These are phyloP conservation scores for Drosophila emarginata DNA, from an alignment of 2,888 invertebrate species.

Conservation along the genomic window DNA sequence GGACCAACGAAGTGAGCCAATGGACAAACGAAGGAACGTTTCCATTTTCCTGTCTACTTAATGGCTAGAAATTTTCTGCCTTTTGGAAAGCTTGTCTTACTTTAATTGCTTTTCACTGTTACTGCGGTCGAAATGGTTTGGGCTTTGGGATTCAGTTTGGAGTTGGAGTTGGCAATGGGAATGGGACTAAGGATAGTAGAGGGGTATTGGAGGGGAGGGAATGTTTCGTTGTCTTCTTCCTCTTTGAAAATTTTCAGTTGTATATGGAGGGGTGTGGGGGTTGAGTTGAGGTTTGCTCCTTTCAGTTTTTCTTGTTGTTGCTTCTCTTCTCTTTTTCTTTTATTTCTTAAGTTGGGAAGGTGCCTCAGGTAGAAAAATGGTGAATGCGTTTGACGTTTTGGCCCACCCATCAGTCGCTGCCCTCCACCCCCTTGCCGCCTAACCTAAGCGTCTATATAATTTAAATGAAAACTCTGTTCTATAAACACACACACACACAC, in stretches of 20 bases:
- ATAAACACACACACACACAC: constrained; percentile 21
- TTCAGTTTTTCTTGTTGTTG: constrained; percentile 26
- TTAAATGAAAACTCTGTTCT: constrained; percentile 51
- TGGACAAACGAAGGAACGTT: background rate
- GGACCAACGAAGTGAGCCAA: too few species aligned
- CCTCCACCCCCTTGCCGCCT: background rate
- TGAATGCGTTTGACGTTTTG: constrained; percentile 27
- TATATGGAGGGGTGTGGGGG: constrained; percentile 16
- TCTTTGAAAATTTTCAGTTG: background rate
- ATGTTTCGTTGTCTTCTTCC: background rate
- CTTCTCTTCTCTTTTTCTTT: background rate
- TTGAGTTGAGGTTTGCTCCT: constrained; percentile 1
- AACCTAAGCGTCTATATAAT: constrained; percentile 36
- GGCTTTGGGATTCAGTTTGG: constrained; percentile 12
- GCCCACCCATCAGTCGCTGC: background rate
- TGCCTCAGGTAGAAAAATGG: constrained; percentile 33
- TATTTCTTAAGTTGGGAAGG: background rate
- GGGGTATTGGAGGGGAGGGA: background rate
- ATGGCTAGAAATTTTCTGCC: constrained; percentile 13
- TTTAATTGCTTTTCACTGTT: constrained; percentile 72
- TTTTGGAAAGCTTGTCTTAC: constrained; percentile 47
- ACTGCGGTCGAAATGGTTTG: constrained; percentile 48
- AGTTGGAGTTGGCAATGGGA: background rate
- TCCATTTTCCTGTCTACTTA: constrained; percentile 14
- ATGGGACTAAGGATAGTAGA: too few species aligned